Evolutionary conservation across 2,113 vertebrate species (phyloP), one percentile per base, ranked within the genome.

Genomic region (Halcyon malimbica): DNA sequence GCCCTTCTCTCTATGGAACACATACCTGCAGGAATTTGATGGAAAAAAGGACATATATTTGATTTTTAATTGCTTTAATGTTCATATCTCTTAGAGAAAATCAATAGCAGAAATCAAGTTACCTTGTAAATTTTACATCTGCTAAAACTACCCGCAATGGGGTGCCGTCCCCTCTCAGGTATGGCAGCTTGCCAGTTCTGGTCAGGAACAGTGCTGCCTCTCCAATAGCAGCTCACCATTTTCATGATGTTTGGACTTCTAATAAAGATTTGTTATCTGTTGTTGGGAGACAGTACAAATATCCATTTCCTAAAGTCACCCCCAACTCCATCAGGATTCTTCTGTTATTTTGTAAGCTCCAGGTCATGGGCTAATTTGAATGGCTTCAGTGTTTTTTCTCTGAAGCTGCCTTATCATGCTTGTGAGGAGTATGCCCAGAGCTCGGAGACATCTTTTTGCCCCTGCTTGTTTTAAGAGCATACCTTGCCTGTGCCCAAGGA

Each of bases 381-480:
- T 0, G 3, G 53, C 12, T 21, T 37, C 7, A 31, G 31, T 24
- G 26, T 0, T 53, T 81, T 74, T 91, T 3, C n/a, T 70, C 69
- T 78, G 73, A 69, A 65, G 50, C 50, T 87, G 54, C 44, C 7
- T 50, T 68, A 16, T 25, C 42, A 13, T 33, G 37, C 53, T 64
- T 9, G 50, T 71, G 44, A 77, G 85, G 60, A 70, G 37, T 7
- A 24, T 46, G 51, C 24, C 18, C 24, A 35, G 50, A 62, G 16
- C 29, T 74, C 64, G 6, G 21, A 65, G 26, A 5, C 10, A 19
- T 29, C 25, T 42, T 89, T 93, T 41, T 65, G 35, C 41, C 19
- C 18, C 21, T 12, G 6, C 15, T 76, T 0, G 0, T 48, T 35
- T 7, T 5, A 53, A 63, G 8, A 87, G 10, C 2, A 9, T 48